Evolutionary conservation across 2,888 invertebrate genomes (phyloP).

Genomic region (Latheticus oryzae): DNA sequence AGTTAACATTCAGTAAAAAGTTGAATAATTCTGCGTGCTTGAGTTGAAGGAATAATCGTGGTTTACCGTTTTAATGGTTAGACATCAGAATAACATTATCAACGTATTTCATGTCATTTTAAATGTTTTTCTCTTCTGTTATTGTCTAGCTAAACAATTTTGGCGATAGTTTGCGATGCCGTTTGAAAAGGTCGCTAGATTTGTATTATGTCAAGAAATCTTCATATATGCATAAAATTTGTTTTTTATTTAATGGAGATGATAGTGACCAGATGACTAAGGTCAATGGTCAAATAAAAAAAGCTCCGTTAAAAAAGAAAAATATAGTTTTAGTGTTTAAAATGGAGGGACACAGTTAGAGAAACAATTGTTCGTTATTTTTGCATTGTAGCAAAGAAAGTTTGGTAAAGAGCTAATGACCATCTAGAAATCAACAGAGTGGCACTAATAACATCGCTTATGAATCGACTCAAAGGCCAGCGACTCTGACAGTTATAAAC

Average conservation of each 20-base stretch:
- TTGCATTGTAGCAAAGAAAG: constrained; percentile 8
- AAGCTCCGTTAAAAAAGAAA: constrained; percentile 17
- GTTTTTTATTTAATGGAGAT: background rate
- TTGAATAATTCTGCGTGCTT: constrained; percentile 12
- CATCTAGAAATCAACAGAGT: constrained; percentile 29
- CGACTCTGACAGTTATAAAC: constrained; percentile 36
- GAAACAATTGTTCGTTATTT: background rate
- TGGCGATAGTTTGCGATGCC: constrained; percentile 1
- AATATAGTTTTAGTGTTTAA: constrained; percentile 6
- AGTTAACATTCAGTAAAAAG: constrained; percentile 9
- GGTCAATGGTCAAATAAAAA: constrained; percentile 12
- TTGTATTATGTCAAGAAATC: constrained; percentile 5
- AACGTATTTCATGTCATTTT: constrained; percentile 4
- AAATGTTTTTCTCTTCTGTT: background rate
- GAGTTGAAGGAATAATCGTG: constrained; percentile 10
- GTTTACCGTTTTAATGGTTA: constrained; percentile 19
- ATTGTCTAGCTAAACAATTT: background rate
- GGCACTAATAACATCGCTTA: constrained; percentile 33
- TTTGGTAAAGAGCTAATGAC: constrained; percentile 15
- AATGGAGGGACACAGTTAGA: constrained; percentile 9
- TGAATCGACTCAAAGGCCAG: constrained; percentile 28
- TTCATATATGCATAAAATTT: too few species aligned
- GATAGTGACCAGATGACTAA: constrained; percentile 13
- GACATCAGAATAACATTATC: constrained; percentile 15
- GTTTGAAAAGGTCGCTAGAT: constrained; percentile 11